These are phyloP conservation scores for Agapostemon virescens DNA, from an alignment of 2,888 invertebrate species.

Conservation along the genomic window DNA sequence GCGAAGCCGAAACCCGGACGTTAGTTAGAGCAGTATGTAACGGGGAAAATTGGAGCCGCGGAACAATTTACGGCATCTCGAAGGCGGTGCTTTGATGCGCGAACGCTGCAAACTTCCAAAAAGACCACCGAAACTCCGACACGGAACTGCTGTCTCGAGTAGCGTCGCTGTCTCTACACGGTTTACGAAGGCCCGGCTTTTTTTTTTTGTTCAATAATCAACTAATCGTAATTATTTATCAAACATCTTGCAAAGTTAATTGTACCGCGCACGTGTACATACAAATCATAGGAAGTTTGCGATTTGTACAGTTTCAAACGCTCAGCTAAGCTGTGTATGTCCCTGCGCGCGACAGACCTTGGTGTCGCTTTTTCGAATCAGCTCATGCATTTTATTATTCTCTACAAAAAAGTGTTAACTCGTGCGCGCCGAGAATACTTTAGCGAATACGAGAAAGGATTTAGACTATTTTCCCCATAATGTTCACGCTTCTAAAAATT, in stretches of 20 bases:
- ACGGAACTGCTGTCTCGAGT: background rate
- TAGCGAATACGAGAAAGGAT: too few species aligned
- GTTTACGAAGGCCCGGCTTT: too few species aligned
- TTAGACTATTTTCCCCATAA: too few species aligned
- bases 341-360: slow-evolving; percentile 36
- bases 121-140: background rate
- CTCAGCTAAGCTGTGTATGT: slow-evolving; percentile 33
- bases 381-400: too few species aligned
- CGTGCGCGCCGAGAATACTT: too few species aligned
- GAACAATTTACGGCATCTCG: background rate
- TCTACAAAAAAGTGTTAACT: too few species aligned
- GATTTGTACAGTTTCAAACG: slow-evolving; percentile 42
- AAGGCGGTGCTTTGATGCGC: background rate
- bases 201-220: slow-evolving; percentile 43
- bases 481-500: too few species aligned
- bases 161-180: background rate
- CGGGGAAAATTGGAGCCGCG: slow-evolving; percentile 5
- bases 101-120: background rate
- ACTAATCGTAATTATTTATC: slow-evolving; percentile 38
- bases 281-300: slow-evolving; percentile 32
- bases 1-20: slow-evolving; percentile 1
- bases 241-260: slow-evolving; percentile 40
- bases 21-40: slow-evolving; percentile 2
- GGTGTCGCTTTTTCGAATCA: slow-evolving; percentile 43
- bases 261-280: slow-evolving; percentile 37